Percentiles rank a stretch among this genome's conserved stretches.
Conservation (phyloP, 2,797 vertebrate species). For the Mormyrus proboscirostris region DNA sequence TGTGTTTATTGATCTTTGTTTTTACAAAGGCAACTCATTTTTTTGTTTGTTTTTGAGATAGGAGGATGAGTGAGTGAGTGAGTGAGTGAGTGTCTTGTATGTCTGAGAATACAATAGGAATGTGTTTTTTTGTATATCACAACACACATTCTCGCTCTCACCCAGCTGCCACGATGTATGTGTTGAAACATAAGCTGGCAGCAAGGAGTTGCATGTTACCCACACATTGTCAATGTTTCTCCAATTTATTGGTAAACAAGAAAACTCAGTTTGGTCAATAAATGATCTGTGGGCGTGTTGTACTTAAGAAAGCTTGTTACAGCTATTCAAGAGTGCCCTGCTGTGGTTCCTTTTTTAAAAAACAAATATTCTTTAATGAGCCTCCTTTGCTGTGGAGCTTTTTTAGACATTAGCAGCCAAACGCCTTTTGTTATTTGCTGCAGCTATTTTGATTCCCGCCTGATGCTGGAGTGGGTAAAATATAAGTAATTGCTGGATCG, state of each 20-base stretch:
- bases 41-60: conserved; percentile 21
- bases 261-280: conserved; percentile 54
- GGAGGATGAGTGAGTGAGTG: conserved; percentile 12
- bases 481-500: conserved; percentile 84
- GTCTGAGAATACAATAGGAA: not conserved
- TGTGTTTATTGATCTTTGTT: not conserved
- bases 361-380: conserved; percentile 60
- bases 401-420: conserved; percentile 75
- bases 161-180: conserved; percentile 10
- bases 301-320: conserved; percentile 39
- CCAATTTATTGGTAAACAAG: conserved; percentile 53
- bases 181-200: conserved; percentile 21
- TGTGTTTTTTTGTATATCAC: conserved; percentile 6
- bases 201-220: conserved; percentile 41
- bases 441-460: conserved; percentile 74
- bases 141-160: not conserved
- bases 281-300: conserved; percentile 45
- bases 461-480: conserved; percentile 71
- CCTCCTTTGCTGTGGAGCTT: conserved; percentile 68
- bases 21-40: not conserved
- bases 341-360: conserved; percentile 39
- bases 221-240: conserved; percentile 45
- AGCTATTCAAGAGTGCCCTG: conserved; percentile 40
- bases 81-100: conserved; percentile 22
- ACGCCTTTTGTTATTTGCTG: conserved; percentile 74